Percentiles rank a stretch among this genome's conserved stretches.
Evolutionary conservation across 2,888 invertebrate species (phyloP).

Genomic region (Hirtodrosophila trivittata): DNA sequence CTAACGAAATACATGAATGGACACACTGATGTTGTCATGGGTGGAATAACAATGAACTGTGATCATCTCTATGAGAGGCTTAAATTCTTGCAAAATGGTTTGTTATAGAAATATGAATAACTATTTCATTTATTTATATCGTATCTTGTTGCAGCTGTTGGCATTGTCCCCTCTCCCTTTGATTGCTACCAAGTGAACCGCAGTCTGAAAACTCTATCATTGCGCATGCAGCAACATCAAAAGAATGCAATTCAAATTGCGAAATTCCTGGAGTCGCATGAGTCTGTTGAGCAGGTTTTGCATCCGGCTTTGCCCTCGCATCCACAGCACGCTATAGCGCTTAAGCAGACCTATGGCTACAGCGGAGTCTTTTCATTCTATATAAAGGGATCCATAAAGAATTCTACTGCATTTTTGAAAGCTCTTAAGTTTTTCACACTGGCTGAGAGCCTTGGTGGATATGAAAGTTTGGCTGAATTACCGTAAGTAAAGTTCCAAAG

Average conservation of each 20-base stretch:
- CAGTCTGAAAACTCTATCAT: constrained; percentile 95
- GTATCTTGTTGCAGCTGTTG: constrained; percentile 83
- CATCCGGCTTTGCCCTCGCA: constrained; percentile 95
- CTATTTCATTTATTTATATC: background rate
- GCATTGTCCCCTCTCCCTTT: constrained; percentile 97
- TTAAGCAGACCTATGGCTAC: constrained; percentile 92
- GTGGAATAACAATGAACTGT: constrained; percentile 90
- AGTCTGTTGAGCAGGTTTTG: constrained; percentile 90
- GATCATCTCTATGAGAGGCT: constrained; percentile 89
- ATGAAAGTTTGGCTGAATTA: constrained; percentile 96
- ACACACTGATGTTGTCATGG: constrained; percentile 98
- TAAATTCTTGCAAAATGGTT: constrained; percentile 94
- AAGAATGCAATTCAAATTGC: constrained; percentile 91
- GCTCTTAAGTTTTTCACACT: constrained; percentile 91
- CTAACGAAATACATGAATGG: constrained; percentile 99
- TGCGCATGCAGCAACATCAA: constrained; percentile 96
- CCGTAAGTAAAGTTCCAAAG: constrained; percentile 90
- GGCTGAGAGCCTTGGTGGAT: constrained; percentile 98
- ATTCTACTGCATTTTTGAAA: constrained; percentile 90
- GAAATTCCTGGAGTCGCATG: constrained; percentile 91
- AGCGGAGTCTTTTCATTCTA: constrained; percentile 97
- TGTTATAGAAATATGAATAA: background rate
- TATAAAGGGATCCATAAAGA: constrained; percentile 89
- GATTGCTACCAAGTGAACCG: constrained; percentile 97
- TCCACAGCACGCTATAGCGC: constrained; percentile 92